Percentiles rank a stretch among this genome's conserved stretches.
Evolutionary conservation across 2,113 vertebrate genomes (phyloP).

Genomic region (Bufo bufo): DNA sequence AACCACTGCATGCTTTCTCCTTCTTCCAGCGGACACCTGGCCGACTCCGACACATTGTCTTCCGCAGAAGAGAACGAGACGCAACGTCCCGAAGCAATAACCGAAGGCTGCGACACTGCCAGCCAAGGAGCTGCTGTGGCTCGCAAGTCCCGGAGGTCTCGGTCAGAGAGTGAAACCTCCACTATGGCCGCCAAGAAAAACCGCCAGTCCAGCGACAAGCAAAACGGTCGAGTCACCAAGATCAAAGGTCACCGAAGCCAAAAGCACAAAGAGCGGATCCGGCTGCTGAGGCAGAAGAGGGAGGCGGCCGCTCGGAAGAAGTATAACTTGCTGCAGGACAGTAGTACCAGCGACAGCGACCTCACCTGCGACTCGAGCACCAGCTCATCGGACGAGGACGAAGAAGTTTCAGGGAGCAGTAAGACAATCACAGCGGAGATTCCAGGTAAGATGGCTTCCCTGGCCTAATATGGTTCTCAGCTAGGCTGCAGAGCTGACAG

Average conservation of each 20-base stretch:
- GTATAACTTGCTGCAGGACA: constrained; percentile 97
- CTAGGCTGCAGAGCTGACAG: not conserved
- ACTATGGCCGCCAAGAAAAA: constrained; percentile 97
- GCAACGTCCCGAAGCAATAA: constrained; percentile 65
- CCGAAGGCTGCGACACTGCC: constrained; percentile 72
- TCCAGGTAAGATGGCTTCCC: constrained; percentile 84
- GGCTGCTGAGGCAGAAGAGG: constrained; percentile 90
- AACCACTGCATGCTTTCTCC: constrained; percentile 96
- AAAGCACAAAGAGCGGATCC: constrained; percentile 95
- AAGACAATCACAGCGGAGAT: constrained; percentile 97
- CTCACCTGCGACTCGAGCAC: constrained; percentile 94
- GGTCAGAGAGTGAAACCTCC: constrained; percentile 91
- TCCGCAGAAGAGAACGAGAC: constrained; percentile 86
- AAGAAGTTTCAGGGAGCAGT: constrained; percentile 90
- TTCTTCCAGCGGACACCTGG: constrained; percentile 94
- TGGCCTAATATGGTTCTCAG: constrained; percentile 57
- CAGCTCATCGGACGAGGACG: constrained; percentile 87
- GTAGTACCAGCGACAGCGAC: constrained; percentile 98
- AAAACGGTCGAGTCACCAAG: constrained; percentile 86
- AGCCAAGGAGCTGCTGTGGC: constrained; percentile 68
- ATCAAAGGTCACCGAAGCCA: constrained; percentile 91
- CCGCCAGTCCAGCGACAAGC: constrained; percentile 86
- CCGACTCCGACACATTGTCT: constrained; percentile 94
- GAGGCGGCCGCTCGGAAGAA: constrained; percentile 95
- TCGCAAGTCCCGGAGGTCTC: constrained; percentile 88